Evolutionary conservation across 2,888 invertebrate genomes (phyloP).

Genomic region (Caenorhabditis zanzibari): DNA sequence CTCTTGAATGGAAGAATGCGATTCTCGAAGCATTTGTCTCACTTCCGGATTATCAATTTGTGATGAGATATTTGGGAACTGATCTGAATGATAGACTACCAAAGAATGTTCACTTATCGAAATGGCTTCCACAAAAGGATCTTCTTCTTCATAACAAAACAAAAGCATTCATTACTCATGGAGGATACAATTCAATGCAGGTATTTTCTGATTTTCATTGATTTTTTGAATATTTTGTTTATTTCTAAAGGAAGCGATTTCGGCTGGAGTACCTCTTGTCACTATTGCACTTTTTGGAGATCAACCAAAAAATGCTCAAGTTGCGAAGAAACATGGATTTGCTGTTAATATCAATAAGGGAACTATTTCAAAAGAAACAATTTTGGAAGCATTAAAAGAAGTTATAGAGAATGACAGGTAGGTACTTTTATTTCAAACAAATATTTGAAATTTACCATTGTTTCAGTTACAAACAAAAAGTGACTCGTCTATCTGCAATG

Average conservation of each 20-base stretch:
- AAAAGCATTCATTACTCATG: constrained; percentile 88
- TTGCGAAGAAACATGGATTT: constrained; percentile 73
- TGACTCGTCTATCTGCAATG: constrained; percentile 70
- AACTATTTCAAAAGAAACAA: constrained; percentile 55
- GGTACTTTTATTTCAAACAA: neutral
- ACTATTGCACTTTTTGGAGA: constrained; percentile 75
- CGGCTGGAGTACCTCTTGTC: constrained; percentile 72
- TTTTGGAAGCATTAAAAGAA: constrained; percentile 48
- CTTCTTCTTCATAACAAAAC: constrained; percentile 87
- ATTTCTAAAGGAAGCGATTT: constrained; percentile 69
- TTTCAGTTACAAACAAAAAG: constrained; percentile 68
- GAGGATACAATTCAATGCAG: constrained; percentile 88
- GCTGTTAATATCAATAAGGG: constrained; percentile 60
- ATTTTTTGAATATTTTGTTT: neutral
- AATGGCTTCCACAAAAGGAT: constrained; percentile 78
- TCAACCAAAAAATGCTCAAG: constrained; percentile 72
- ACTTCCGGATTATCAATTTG: constrained; percentile 74
- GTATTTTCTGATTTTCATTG: constrained; percentile 83
- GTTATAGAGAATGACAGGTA: constrained; percentile 48
- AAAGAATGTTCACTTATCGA: constrained; percentile 72
- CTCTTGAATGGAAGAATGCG: constrained; percentile 65
- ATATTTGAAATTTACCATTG: neutral
- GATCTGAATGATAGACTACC: constrained; percentile 66
- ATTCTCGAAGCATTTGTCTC: constrained; percentile 69
- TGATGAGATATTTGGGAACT: constrained; percentile 69